Evolutionary conservation across 2,797 vertebrate species (phyloP), one percentile per base, ranked within the genome.

Genomic region (Emydoidea blandingii): DNA sequence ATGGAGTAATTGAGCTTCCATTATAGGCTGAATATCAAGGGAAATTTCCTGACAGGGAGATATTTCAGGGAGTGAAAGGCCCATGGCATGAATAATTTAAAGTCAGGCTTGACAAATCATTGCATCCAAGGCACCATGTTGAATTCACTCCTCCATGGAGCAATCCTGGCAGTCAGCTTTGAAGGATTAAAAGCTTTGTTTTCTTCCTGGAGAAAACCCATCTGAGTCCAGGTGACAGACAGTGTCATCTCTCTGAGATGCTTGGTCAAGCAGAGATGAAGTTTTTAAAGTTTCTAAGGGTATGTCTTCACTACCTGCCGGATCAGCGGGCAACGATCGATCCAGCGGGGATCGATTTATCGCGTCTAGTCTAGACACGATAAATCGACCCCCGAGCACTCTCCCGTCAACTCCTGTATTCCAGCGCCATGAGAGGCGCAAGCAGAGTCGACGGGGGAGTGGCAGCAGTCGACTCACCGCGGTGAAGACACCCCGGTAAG

Each of bases 1-100:
- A 62, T 3, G 41, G 83, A 68, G 62, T 68, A 68, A 21, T 2
- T 19, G 88, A 72, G 83, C 44, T 37, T 80, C 8, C 2, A 79
- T 92, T 27, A 57, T 0, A 0, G 52, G 44, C 19, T 5, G 76
- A 56, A 29, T 50, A 41, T 87, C 88, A 78, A 65, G 62, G 65
- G 86, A 31, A 81, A 19, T 10, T 29, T 15, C 3, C 0, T 0
- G 0, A 34, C 12, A 65, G 72, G 50, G 5, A 37, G 34, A 29
- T 81, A 80, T 54, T 52, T 79, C 86, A 34, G 47, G 27, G 65
- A 56, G 88, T 18, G 31, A 47, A 50, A 80, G 34, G 56, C 44
- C 85, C 72, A 5, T 0, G 3, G 82, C 23, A 16, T 87, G 85
- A 94, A 94, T 83, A 57, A 80, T 76, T 78, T 59, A 84, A 72